Evolutionary conservation across 2,113 vertebrate species (phyloP).

Genomic region (Pipra filicauda): DNA sequence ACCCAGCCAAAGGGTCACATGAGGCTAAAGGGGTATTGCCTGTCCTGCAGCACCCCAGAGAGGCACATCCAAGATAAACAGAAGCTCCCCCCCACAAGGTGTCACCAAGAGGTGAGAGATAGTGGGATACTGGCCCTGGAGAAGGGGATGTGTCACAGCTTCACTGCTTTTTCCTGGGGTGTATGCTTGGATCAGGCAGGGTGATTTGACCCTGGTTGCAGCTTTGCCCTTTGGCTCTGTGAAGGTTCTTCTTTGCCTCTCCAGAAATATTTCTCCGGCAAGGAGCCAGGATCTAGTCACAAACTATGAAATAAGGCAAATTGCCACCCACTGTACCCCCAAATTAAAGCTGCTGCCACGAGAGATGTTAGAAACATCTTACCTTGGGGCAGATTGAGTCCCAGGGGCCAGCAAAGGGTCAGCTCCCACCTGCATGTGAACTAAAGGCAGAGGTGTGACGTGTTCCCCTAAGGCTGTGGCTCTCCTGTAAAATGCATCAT

Average conservation of each 20-base stretch:
- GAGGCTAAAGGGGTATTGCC: background rate
- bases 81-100: background rate
- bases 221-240: background rate
- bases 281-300: background rate
- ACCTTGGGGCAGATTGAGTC: background rate
- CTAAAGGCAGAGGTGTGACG: background rate
- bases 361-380: background rate
- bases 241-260: background rate
- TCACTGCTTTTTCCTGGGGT: background rate
- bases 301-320: background rate
- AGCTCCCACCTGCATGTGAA: background rate
- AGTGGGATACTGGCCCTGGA: background rate
- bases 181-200: rapidly evolving
- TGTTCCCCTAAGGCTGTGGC: background rate
- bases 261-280: background rate
- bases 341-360: background rate
- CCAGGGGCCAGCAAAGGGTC: background rate
- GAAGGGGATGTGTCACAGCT: background rate
- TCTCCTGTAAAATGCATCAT: background rate
- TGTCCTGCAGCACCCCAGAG: background rate
- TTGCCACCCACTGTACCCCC: background rate
- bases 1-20: background rate
- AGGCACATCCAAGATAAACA: conserved; percentile 41
- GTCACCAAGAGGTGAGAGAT: conserved; percentile 30
- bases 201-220: background rate